Base-by-base conservation (phyloP, 2,113 vertebrate species). In the Casuarius casuarius region DNA sequence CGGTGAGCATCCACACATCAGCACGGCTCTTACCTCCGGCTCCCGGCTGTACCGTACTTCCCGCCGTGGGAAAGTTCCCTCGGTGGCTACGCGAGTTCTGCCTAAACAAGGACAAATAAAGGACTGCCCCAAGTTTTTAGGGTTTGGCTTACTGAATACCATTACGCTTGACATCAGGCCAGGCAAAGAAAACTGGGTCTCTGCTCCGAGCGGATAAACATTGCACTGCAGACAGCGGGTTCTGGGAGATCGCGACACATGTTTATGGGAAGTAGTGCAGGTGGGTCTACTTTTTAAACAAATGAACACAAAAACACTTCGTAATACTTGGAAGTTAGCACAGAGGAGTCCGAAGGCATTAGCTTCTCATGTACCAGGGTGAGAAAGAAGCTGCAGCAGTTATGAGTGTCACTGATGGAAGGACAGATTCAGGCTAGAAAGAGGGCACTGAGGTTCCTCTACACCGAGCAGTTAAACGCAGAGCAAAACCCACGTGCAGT, bases 281-380 rank as follows among this genome's bases (percentile, higher is more conserved):
- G 84, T 90, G 93, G 63, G 74, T 83, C 94, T 85, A 93, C 61
- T 90, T 94, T 76, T 59, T 86, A 84, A 86, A 91, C 40, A 92
- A 95, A 95, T n/a, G 96, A 87, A 90, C 6, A 84, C 59, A 84
- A 87, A 93, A 87, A 38, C 38, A 42, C 35, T 83, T 83, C 59
- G 49, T 38, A 85, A 66, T 9, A 19, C 75, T 76, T 40, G 58
- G 84, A 54, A 94, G 35, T 9, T 63, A 67, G 92, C 91, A 82
- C 81, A 70, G 63, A 94, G 70, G 66, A 66, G 62, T 0, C 8
- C 11, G 49, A 33, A 49, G 40, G 84, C 22, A 29, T 28, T 40
- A n/a, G 56, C 16, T 68, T 9, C 42, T 87, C 56, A 5, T 15
- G 38, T 9, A 1, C 4, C 10, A 46, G 46, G 56, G 1, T 67